Base-by-base conservation (phyloP, 1,140 invertebrate genomes). In the Aphelinus atriplicis region DNA sequence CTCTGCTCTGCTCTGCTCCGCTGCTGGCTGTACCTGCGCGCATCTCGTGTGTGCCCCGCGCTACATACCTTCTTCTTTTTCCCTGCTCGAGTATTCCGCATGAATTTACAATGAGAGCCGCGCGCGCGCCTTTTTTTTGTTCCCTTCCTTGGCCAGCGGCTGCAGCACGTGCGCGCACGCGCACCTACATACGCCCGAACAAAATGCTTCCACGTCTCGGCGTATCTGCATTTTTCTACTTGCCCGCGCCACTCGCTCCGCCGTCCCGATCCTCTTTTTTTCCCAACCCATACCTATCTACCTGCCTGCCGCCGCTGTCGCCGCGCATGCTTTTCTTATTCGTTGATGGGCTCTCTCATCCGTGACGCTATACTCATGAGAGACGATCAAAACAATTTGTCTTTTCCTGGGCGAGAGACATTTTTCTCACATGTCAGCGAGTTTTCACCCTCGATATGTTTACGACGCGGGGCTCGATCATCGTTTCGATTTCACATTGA, bases 101-200 rank as follows among this genome's bases (percentile, higher is more conserved):
- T 85, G 84, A 85, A 85, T 84, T 83, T 80, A 71, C 80, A 83
- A 84, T 80, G 79, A 83, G 80, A 42, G 10, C 6, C 70, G 63
- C 10, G 57, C n/a, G 48, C 46, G 46, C 50, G 73, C 50, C 56
- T 74, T 75, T 73, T 78, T 55, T n/a, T 48, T 57, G 70, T 56
- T 73, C 55, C n/a, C 69, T 26, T 26, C 26, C 26, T 26, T 0
- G 26, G 26, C 42, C 10, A n/a, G 45, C n/a, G 26, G 5, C 10
- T 45, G 61, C 45, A 63, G 6, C 61, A 63, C 26, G 3, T 6
- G 51, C 26, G 26, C 26, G 26, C 26, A 26, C 26, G 26, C 26
- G 26, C 26, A 26, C 26, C 26, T 26, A 26, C 26, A 56, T 68
- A 70, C 46, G 73, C 43, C 67, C 42, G 9, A n/a, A 55, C 67